Conservation (phyloP, 92 coral and sea anemone species). For the Porites rus region DNA sequence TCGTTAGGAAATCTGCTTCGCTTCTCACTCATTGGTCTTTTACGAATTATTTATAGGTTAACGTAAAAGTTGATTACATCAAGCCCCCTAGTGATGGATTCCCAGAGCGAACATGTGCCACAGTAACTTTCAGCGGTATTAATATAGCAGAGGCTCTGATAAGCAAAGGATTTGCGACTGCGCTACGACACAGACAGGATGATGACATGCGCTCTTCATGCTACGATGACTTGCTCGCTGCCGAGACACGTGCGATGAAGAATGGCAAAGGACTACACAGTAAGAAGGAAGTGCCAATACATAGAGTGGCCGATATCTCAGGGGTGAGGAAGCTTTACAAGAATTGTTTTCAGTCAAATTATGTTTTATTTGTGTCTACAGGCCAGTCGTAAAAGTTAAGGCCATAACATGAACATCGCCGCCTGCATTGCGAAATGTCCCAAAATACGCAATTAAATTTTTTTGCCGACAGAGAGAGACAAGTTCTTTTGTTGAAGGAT, state of each 20-base stretch:
- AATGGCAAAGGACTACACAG: slow-evolving; percentile 97
- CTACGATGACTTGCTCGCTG: slow-evolving; percentile 95
- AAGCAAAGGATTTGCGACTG: slow-evolving; percentile 97
- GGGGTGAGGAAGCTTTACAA: slow-evolving; percentile 63
- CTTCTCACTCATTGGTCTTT: neutral
- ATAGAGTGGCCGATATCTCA: slow-evolving; percentile 94
- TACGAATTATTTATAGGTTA: slow-evolving; percentile 62
- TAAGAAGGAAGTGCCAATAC: slow-evolving; percentile 92
- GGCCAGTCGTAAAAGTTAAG: too few relatives aligned
- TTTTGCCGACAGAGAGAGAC: too few relatives aligned
- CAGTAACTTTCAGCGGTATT: slow-evolving; percentile 86
- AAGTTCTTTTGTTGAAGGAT: too few relatives aligned
- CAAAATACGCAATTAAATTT: too few relatives aligned
- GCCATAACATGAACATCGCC: too few relatives aligned
- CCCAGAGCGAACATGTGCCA: slow-evolving; percentile 95
- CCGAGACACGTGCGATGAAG: slow-evolving; percentile 95
- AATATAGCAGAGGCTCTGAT: slow-evolving; percentile 97
- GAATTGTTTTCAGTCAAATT: too few relatives aligned
- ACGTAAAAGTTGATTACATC: slow-evolving; percentile 89
- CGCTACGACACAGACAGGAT: slow-evolving; percentile 97
- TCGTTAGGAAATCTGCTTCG: too few relatives aligned
- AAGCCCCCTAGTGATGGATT: slow-evolving; percentile 97
- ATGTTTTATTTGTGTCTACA: too few relatives aligned
- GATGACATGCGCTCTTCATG: slow-evolving; percentile 98
- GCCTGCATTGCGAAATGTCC: too few relatives aligned